Evolutionary conservation across 1,140 invertebrate species (phyloP).

Genomic region (Belonocnema kinseyi): DNA sequence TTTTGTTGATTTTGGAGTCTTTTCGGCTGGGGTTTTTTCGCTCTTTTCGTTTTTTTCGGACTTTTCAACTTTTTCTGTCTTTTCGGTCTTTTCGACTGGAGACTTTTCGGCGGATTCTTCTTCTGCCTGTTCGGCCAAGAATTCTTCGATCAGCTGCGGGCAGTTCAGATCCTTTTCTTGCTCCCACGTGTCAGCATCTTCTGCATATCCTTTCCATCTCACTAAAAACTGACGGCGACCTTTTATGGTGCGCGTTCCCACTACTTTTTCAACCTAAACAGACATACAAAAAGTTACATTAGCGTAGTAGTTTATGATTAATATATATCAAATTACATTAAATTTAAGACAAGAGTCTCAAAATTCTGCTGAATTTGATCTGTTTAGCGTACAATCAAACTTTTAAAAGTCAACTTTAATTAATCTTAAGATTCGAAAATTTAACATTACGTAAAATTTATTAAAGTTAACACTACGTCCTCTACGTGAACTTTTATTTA

Average conservation of each 20-base stretch:
- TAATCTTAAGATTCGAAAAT: no score
- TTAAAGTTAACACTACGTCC: no score
- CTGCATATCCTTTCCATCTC: slow-evolving; percentile 88
- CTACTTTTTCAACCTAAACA: slow-evolving; percentile 81
- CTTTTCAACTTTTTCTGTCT: slow-evolving; percentile 41
- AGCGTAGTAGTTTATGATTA: neutral
- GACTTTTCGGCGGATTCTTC: slow-evolving; percentile 44
- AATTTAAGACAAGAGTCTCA: no score
- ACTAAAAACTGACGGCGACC: slow-evolving; percentile 85
- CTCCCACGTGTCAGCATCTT: slow-evolving; percentile 87
- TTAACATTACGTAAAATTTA: no score
- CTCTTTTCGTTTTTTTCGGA: slow-evolving; percentile 61
- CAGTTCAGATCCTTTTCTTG: slow-evolving; percentile 85
- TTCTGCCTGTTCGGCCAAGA: slow-evolving; percentile 68
- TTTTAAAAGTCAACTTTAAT: no score
- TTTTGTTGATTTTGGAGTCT: slow-evolving; percentile 62
- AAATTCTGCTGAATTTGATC: no score
- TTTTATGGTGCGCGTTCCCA: slow-evolving; percentile 81
- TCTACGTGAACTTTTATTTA: no score
- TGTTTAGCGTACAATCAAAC: no score
- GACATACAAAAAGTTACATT: neutral
- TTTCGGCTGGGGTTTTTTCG: slow-evolving; percentile 30
- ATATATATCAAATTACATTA: no score
- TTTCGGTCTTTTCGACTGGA: slow-evolving; percentile 47
- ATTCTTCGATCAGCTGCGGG: slow-evolving; percentile 81